These are phyloP conservation scores for Patagioenas fasciata DNA, from an alignment of 2,113 vertebrate genomes.

Conservation along the genomic window DNA sequence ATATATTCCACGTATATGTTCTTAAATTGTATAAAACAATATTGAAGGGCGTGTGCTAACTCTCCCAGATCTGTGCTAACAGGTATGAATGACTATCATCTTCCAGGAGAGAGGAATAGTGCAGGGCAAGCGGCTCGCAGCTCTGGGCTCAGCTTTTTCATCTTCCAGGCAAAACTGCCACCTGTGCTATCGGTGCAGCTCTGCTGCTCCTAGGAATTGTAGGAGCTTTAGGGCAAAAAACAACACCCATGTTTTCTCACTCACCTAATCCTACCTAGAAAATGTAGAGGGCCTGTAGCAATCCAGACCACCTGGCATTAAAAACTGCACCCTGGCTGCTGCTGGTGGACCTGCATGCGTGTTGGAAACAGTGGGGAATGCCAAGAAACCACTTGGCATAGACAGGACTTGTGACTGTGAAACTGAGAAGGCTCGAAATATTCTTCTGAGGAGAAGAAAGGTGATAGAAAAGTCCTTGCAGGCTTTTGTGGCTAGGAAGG, in stretches of 20 bases:
- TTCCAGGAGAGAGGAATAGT: background rate
- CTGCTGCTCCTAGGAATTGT: background rate
- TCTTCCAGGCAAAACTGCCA: constrained; percentile 17
- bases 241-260: background rate
- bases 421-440: background rate
- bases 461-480: background rate
- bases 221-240: background rate
- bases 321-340: background rate
- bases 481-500: background rate
- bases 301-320: constrained; percentile 4
- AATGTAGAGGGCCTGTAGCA: background rate
- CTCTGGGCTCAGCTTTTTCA: background rate
- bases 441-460: background rate
- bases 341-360: background rate
- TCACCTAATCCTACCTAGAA: background rate
- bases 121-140: background rate
- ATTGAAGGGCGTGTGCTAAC: background rate
- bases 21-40: background rate
- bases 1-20: too few relatives aligned
- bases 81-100: background rate
- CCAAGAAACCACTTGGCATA: background rate
- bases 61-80: background rate
- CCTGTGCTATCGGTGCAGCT: constrained; percentile 44
- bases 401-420: background rate
- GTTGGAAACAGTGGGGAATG: background rate